Evolutionary conservation across 2,113 vertebrate species (phyloP), one percentile per base, ranked within the genome.

Genomic region (Silurus glanis): DNA sequence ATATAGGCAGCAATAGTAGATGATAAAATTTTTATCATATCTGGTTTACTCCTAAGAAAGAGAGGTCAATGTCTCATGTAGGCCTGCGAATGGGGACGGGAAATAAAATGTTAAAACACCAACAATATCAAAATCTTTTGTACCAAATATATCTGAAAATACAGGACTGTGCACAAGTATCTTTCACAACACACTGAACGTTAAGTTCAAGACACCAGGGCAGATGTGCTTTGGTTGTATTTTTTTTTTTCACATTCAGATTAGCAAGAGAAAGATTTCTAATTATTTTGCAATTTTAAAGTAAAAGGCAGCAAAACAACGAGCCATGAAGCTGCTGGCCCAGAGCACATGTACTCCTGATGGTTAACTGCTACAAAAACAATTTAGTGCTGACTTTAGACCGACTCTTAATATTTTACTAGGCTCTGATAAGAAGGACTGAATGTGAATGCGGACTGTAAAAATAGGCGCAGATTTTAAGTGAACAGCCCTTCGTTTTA

Each of bases 211-310:
- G 19, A 86, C 9, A 37, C 55, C 66, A 28, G 64, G 47, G 76
- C 76, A 61, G 71, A 53, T 84, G 88, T 87, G 71, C 88, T 91
- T 86, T 71, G 87, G 84, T 75, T 84, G 23, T 17, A 61, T 66
- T 67, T 21, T 37, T 37, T 37, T 37, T 76, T 37, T 87, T 90
- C 72, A 90, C 87, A 86, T 91, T 91, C 82, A 86, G 28, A 83
- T 67, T 88, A 89, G 88, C 47, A 82, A 47, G 37, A 9, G 16
- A 45, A 4, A 19, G 23, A 56, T 51, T 51, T 45, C n/a, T 55
- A 45, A 55, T 56, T 64, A 55, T 79, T 85, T 58, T 53, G 23
- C 25, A 5, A 8, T 56, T 58, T 55, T 23, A 71, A 71, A 72
- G 56, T 21, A 28, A 59, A 37, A 28, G 37, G 13, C 64, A 62